A percentile compares a stretch with the other conserved stretches of the same genome.
Evolutionary conservation across 2,113 vertebrate genomes (phyloP).

Genomic region (Casuarius casuarius): DNA sequence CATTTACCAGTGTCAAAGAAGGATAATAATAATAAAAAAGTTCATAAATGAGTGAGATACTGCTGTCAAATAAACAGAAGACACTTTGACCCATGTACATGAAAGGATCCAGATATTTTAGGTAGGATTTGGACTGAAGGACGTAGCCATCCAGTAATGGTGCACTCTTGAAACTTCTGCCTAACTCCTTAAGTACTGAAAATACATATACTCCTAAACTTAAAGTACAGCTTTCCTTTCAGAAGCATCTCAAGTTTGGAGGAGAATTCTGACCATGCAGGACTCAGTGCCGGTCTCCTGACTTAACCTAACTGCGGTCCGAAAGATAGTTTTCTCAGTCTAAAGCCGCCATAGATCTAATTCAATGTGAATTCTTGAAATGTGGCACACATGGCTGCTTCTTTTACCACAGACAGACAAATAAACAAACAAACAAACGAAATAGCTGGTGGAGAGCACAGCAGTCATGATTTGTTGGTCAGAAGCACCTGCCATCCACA

Average conservation of each 20-base stretch:
- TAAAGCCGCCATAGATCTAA: not conserved
- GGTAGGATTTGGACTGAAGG: not conserved
- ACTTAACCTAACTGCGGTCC: not conserved
- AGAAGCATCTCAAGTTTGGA: not conserved
- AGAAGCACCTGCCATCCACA: not conserved
- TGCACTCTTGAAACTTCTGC: not conserved
- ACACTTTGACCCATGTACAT: not conserved
- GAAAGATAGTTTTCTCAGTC: not conserved
- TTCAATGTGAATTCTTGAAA: not conserved
- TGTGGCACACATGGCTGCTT: not conserved
- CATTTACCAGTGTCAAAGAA: not conserved
- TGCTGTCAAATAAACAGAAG: not conserved
- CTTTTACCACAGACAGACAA: not conserved
- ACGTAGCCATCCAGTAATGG: not conserved
- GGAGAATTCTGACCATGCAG: not conserved
- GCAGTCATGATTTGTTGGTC: not conserved
- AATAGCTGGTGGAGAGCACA: not conserved
- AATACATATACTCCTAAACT: not conserved
- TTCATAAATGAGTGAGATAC: not conserved
- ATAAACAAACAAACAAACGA: not conserved
- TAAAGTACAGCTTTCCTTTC: not conserved
- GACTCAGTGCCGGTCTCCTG: not conserved
- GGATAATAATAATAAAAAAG: not conserved
- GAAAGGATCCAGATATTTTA: not conserved
- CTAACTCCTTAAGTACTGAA: not conserved